A percentile compares a stretch with the other conserved stretches of the same genome.
Evolutionary conservation across 2,113 vertebrate genomes (phyloP).

Genomic region (Cyprinodon variegatus): DNA sequence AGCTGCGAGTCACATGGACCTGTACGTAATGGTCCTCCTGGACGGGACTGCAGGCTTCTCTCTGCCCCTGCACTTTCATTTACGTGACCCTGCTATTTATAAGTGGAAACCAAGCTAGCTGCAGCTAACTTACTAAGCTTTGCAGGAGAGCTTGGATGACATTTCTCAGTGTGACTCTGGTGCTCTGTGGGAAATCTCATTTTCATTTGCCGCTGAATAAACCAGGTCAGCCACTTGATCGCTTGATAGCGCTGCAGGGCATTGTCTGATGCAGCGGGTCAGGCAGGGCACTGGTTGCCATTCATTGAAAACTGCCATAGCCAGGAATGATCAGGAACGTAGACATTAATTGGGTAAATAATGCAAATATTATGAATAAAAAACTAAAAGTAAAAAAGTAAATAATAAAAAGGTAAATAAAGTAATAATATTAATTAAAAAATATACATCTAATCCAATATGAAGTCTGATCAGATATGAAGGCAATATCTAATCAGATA

Average conservation of each 20-base stretch:
- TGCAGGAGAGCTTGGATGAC: conserved; percentile 22
- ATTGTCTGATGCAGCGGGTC: conserved; percentile 38
- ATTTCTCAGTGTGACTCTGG: conserved; percentile 52
- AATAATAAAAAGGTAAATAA: background rate
- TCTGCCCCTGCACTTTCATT: conserved; percentile 35
- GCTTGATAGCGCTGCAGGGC: conserved; percentile 32
- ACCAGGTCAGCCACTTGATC: conserved; percentile 64
- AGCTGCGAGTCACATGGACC: conserved; percentile 32
- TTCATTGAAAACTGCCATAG: conserved; percentile 15
- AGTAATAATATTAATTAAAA: too few relatives aligned
- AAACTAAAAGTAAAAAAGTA: background rate
- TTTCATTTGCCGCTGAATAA: conserved; percentile 56
- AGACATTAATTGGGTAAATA: background rate
- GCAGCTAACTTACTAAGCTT: conserved; percentile 19
- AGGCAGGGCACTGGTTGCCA: conserved; percentile 16
- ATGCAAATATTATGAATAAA: background rate
- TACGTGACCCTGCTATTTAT: conserved; percentile 47
- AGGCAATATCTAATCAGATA: too few relatives aligned
- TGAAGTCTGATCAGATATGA: too few relatives aligned
- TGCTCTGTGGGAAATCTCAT: conserved; percentile 55
- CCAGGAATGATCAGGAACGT: conserved; percentile 6
- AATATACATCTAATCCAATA: too few relatives aligned
- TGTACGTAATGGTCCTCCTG: background rate
- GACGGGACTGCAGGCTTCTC: conserved; percentile 23
- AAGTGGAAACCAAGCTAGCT: conserved; percentile 13